phyloP scores from a whole-genome alignment of 1,140 invertebrate genomes.

The Temnothorax longispinosus region DNA sequence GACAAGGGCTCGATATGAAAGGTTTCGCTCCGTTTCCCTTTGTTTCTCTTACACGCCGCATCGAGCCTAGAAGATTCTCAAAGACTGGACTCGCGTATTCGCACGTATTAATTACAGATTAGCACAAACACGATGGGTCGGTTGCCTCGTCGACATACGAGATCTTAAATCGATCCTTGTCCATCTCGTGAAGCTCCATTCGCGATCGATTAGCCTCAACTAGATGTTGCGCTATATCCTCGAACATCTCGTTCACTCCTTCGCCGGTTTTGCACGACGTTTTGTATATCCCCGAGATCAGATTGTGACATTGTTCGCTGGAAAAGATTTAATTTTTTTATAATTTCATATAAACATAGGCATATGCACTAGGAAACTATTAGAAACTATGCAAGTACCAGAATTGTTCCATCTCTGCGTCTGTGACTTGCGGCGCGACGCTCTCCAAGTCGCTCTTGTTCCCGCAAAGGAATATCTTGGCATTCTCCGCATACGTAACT shows the following conservation, averaged over 20 bases:
- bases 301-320: conserved; percentile 96
- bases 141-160: conserved; percentile 88
- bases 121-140: conserved; percentile 90
- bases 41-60: neutral
- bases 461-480: conserved; percentile 96
- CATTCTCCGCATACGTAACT: conserved; percentile 96
- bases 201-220: conserved; percentile 92
- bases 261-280: conserved; percentile 96
- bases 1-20: conserved; percentile 58
- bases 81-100: conserved; percentile 8
- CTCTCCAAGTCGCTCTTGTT: conserved; percentile 94
- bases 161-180: conserved; percentile 92
- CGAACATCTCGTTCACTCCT: conserved; percentile 96
- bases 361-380: neutral
- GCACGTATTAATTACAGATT: conserved; percentile 43
- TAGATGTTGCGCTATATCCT: conserved; percentile 93
- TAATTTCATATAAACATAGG: neutral
- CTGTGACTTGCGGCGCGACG: conserved; percentile 91
- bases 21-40: neutral
- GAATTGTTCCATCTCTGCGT: conserved; percentile 96
- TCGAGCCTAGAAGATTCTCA: conserved; percentile 33
- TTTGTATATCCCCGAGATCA: conserved; percentile 95
- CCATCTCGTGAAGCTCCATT: conserved; percentile 92
- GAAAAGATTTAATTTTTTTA: conserved; percentile 70
- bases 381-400: conserved; percentile 86